Evolutionary conservation across 2,797 vertebrate genomes (phyloP), one percentile per base, ranked within the genome.

Genomic region (Halcyon leucocephala): DNA sequence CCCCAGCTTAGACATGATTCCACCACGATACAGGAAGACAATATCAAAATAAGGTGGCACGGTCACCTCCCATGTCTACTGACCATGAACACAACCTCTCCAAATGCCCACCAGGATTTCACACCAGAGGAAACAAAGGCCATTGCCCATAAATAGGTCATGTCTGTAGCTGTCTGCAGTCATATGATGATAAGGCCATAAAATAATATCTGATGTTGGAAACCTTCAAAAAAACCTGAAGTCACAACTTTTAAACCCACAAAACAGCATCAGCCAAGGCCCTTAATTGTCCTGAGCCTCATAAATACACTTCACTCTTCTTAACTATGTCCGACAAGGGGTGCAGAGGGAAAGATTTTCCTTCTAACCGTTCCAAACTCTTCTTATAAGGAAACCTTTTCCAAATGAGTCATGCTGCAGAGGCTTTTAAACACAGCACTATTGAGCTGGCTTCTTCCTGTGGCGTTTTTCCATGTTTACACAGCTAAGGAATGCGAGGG

Each of bases 351-450:
- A 92, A 39, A 72, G 80, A 74, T 78, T 95, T 94, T 88, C 42
- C 80, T 84, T 96, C 66, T 66, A 69, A 71, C 72, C 42, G 54
- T 61, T 92, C 88, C 76, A 79, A 64, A 86, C 39, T 82, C 78
- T 67, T 93, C 80, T 93, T 84, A 69, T 77, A 95, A 97, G 79
- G 76, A 95, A 85, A 91, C 61, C 60, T 92, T 86, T 91, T 91
- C 66, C 35, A 91, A 82, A 55, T 78, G 92, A 93, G 46, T 94
- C 92, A 94, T 10, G 48, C 42, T 60, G 60, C 77, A 24, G 31
- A 55, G 64, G 44, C 67, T 94, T 90, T 44, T 58, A 94, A 94
- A 90, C 52, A 21, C 52, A 76, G 69, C 74, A 14, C 58, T 65
- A 31, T 44, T 69, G 70, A 81, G 58, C 41, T 87, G 79, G 57